These are phyloP conservation scores for Calephelis perditalis DNA, from an alignment of 2,888 invertebrate genomes.

Conservation along the genomic window DNA sequence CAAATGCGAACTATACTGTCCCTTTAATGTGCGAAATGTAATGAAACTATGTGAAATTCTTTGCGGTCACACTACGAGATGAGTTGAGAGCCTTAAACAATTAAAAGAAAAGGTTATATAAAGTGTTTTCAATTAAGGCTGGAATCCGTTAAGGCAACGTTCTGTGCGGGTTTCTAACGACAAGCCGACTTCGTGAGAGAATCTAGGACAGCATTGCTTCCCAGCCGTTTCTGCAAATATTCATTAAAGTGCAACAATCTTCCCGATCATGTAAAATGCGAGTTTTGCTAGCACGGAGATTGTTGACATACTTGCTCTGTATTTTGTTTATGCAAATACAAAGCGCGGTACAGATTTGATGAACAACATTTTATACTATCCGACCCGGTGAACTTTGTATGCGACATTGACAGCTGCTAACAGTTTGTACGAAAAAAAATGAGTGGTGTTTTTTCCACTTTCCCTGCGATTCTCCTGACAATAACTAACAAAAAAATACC, in stretches of 20 bases:
- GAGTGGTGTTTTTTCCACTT: too few relatives aligned
- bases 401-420: too few relatives aligned
- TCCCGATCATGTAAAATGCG: constrained; percentile 37
- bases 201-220: constrained; percentile 50
- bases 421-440: too few relatives aligned
- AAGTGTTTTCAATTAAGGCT: constrained; percentile 70
- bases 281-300: constrained; percentile 21
- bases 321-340: neutral
- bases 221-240: constrained; percentile 40
- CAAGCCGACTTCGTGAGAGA: constrained; percentile 47
- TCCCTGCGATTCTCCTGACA: too few relatives aligned
- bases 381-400: too few relatives aligned
- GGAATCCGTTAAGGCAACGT: constrained; percentile 55
- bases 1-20: neutral
- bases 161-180: constrained; percentile 48
- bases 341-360: neutral
- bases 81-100: constrained; percentile 39
- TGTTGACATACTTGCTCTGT: neutral
- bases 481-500: too few relatives aligned
- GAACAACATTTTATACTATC: neutral
- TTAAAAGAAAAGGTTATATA: constrained; percentile 63
- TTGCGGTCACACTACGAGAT: constrained; percentile 27
- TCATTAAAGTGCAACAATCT: constrained; percentile 65
- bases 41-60: constrained; percentile 31
- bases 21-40: constrained; percentile 27